A percentile compares a stretch with the other conserved stretches of the same genome.
Conservation (phyloP, 2,888 invertebrate genomes). For the Agriopis leucophaearia region DNA sequence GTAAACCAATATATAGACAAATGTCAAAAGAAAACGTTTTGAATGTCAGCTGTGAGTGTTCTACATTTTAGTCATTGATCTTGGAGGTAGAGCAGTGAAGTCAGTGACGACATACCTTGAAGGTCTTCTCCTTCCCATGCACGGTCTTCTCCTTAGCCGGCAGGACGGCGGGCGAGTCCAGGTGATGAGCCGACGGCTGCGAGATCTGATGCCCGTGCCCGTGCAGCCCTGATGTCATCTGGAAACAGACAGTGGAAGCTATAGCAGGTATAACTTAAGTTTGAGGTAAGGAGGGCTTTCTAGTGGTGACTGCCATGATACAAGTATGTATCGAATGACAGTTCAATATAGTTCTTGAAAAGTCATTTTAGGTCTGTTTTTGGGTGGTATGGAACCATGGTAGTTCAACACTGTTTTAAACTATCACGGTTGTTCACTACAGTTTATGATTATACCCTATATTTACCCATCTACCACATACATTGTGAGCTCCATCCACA, state of each 20-base stretch:
- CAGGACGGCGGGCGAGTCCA: slow-evolving; percentile 68
- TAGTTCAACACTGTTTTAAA: too few relatives aligned
- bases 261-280: neutral
- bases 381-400: too few relatives aligned
- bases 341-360: neutral
- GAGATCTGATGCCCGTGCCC: slow-evolving; percentile 78
- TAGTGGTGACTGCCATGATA: neutral
- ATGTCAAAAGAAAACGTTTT: too few relatives aligned
- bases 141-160: slow-evolving; percentile 82
- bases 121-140: slow-evolving; percentile 84
- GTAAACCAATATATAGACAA: too few relatives aligned
- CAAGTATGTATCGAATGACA: neutral
- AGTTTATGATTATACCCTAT: too few relatives aligned
- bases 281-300: neutral
- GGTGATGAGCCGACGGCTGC: slow-evolving; percentile 76
- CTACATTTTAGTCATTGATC: neutral
- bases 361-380: neutral
- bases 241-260: slow-evolving; percentile 37
- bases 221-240: slow-evolving; percentile 82
- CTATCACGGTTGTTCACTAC: too few relatives aligned
- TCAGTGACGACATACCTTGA: slow-evolving; percentile 66
- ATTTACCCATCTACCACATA: too few relatives aligned
- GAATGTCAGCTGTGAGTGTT: too few relatives aligned
- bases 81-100: too few relatives aligned
- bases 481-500: too few relatives aligned